Evolutionary conservation across 2,797 vertebrate species (phyloP).

Genomic region (Sylvia borin): DNA sequence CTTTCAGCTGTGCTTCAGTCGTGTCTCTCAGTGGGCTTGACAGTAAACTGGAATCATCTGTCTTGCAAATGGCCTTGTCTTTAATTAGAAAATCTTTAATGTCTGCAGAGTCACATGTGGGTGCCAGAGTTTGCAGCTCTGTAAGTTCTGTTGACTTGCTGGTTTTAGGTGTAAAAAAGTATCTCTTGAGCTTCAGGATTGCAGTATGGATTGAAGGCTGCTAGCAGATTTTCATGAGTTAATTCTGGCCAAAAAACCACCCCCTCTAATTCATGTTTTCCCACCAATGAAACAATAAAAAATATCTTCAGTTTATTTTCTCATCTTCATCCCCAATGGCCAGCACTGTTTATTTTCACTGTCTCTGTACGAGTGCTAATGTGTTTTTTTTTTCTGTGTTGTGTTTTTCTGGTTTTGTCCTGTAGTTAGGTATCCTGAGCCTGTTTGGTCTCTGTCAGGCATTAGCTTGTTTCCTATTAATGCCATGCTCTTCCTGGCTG

Average conservation of each 20-base stretch:
- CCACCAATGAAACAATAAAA: neutral
- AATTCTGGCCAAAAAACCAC: neutral
- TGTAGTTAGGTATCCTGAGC: neutral
- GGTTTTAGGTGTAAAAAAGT: neutral
- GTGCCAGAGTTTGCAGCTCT: constrained; percentile 38
- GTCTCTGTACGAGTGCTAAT: neutral
- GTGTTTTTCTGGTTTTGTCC: neutral
- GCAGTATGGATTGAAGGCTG: neutral
- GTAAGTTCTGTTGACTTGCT: neutral
- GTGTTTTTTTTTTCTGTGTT: neutral
- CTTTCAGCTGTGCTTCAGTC: neutral
- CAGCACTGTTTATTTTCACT: constrained; percentile 27
- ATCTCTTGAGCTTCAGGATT: neutral
- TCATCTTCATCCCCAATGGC: neutral
- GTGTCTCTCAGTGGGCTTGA: neutral
- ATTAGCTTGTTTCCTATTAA: neutral
- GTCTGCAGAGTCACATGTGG: constrained; percentile 18
- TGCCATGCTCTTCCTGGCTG: neutral
- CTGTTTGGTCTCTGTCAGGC: neutral
- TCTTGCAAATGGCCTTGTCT: constrained; percentile 34
- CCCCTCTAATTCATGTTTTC: neutral
- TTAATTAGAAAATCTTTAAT: constrained; percentile 58
- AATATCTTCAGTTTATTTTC: neutral
- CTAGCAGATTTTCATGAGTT: neutral
- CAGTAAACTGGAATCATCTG: constrained; percentile 41